Percentiles rank a stretch among this genome's conserved stretches.
These are phyloP conservation scores for Keiferia lycopersicella DNA, from an alignment of 2,888 invertebrate species.

Conservation along the genomic window DNA sequence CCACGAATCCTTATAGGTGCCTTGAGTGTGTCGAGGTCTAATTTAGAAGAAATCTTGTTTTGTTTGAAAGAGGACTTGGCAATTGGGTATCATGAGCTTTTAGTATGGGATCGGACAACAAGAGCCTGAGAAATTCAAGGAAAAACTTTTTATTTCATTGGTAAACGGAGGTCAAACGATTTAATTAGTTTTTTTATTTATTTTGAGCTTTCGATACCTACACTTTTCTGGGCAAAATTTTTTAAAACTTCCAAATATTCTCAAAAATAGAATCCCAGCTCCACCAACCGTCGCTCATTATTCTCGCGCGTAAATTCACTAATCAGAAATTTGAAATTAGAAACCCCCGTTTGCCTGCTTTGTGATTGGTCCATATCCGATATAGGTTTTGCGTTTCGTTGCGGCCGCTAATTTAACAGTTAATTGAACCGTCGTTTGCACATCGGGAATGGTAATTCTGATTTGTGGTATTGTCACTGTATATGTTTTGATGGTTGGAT, in stretches of 20 bases:
- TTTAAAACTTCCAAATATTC: neutral
- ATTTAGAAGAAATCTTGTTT: too few relatives aligned
- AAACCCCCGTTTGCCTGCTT: constrained; percentile 37
- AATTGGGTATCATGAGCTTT: too few relatives aligned
- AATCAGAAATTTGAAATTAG: constrained; percentile 50
- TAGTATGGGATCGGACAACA: too few relatives aligned
- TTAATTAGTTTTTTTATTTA: too few relatives aligned
- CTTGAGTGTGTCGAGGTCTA: too few relatives aligned
- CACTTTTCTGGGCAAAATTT: too few relatives aligned
- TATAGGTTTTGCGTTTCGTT: constrained; percentile 46
- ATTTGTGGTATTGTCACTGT: constrained; percentile 22
- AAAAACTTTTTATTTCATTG: too few relatives aligned
- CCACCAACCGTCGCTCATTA: neutral
- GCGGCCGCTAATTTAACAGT: constrained; percentile 55
- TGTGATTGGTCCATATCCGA: constrained; percentile 33
- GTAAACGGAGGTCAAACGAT: too few relatives aligned
- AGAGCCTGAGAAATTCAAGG: too few relatives aligned
- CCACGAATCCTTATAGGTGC: too few relatives aligned
- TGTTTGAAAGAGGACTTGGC: too few relatives aligned
- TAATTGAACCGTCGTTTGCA: constrained; percentile 52
- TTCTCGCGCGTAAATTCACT: constrained; percentile 26
- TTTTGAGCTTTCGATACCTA: too few relatives aligned
- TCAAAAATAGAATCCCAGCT: neutral
- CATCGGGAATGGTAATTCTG: constrained; percentile 35
- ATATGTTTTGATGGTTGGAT: neutral